phyloP scores from a whole-genome alignment of 1,140 invertebrate genomes.

The Hycleus cichorii region DNA sequence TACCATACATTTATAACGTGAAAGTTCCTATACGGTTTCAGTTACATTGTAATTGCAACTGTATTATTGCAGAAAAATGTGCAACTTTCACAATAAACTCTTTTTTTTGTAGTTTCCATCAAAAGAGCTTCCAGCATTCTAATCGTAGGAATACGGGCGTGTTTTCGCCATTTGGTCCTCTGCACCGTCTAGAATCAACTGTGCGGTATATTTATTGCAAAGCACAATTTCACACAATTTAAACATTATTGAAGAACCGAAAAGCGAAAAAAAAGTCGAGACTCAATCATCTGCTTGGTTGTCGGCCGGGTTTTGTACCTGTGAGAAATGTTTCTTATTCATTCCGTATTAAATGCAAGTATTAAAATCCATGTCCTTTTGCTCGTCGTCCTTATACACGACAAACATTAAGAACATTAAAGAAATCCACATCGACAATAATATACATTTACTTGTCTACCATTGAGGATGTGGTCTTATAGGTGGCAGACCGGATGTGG shows the following conservation, averaged over 20 bases:
- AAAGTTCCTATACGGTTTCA: conserved; percentile 13
- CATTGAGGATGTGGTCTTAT: conserved; percentile 27
- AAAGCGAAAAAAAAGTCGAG: too few relatives aligned
- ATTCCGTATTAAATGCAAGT: conserved; percentile 7
- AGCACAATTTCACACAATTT: conserved; percentile 34
- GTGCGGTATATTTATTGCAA: conserved; percentile 24
- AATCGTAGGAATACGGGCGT: too few relatives aligned
- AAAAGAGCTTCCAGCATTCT: neutral
- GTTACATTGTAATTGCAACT: conserved; percentile 5
- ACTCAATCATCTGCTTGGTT: conserved; percentile 13
- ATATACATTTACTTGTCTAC: too few relatives aligned
- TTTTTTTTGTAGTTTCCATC: too few relatives aligned
- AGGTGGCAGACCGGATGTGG: conserved; percentile 34
- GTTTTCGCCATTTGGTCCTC: too few relatives aligned
- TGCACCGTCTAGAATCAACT: conserved; percentile 16
- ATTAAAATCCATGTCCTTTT: conserved; percentile 2
- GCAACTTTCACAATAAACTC: too few relatives aligned
- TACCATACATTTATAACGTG: conserved; percentile 2
- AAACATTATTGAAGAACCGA: conserved; percentile 16
- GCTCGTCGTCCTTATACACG: neutral
- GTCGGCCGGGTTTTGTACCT: conserved; percentile 16
- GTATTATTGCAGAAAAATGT: too few relatives aligned
- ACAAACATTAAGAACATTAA: neutral
- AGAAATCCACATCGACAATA: neutral
- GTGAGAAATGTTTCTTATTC: conserved; percentile 23